These are phyloP conservation scores for Mylabris phalerata DNA, from an alignment of 1,140 invertebrate genomes.

Conservation along the genomic window DNA sequence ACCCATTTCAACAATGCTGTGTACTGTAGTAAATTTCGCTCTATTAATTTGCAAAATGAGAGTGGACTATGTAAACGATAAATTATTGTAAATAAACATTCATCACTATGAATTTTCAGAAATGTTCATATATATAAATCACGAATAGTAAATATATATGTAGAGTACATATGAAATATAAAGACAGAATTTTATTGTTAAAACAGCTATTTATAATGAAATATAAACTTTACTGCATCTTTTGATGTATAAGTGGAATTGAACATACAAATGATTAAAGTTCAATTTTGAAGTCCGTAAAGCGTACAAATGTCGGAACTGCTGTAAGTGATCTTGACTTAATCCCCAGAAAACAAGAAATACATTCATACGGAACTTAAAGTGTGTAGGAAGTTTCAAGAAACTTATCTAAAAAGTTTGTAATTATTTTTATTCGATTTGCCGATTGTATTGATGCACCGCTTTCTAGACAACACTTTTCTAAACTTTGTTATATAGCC, in stretches of 20 bases:
- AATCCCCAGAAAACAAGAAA: conserved; percentile 12
- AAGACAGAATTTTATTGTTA: no score
- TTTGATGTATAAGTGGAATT: no score
- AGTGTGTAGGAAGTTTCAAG: not conserved
- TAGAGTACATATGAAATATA: no score
- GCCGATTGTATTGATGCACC: no score
- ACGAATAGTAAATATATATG: not conserved
- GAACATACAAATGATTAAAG: no score
- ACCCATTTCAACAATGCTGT: no score
- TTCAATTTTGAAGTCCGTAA: no score
- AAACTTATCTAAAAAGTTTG: conserved; percentile 3
- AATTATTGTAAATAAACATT: conserved; percentile 17
- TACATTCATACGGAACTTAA: not conserved
- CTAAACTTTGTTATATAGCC: no score
- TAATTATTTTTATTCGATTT: conserved; percentile 1
- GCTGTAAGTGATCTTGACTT: conserved; percentile 14
- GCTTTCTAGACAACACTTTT: no score
- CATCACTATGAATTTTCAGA: conserved; percentile 13
- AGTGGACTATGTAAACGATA: conserved; percentile 8
- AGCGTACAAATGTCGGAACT: not conserved
- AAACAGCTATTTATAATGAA: no score
- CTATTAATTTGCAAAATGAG: conserved; percentile 14
- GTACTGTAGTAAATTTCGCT: not conserved
- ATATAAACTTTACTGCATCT: no score
- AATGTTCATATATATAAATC: conserved; percentile 9